Conservation (phyloP, 2,113 vertebrate genomes). For the Barbus barbus region DNA sequence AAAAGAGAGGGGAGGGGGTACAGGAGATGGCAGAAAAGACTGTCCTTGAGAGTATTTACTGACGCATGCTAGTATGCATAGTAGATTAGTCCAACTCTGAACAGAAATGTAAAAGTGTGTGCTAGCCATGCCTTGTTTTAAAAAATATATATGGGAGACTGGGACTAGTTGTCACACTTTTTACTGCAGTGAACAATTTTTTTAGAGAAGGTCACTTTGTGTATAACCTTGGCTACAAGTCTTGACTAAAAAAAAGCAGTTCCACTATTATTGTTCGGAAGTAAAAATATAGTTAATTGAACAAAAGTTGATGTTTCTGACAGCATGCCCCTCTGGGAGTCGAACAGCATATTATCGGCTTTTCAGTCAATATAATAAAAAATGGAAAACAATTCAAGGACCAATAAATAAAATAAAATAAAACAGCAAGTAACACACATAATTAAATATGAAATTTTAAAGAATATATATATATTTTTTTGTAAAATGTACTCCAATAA, state of each 20-base stretch:
- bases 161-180: not conserved
- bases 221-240: not conserved
- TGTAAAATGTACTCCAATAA: no score
- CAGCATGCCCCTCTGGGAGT: no score
- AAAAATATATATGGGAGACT: no score
- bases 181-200: not conserved
- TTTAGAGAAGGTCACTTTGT: not conserved
- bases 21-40: slow-evolving; percentile 62
- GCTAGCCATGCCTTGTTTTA: not conserved
- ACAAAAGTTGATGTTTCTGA: not conserved
- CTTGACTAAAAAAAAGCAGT: no score
- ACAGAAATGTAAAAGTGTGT: slow-evolving; percentile 12
- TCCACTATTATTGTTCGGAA: not conserved
- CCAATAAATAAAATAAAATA: no score
- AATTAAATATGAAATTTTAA: no score
- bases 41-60: slow-evolving; percentile 82
- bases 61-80: slow-evolving; percentile 38
- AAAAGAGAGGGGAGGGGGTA: not conserved
- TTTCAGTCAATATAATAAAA: no score
- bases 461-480: no score
- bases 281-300: not conserved
- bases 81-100: slow-evolving; percentile 31
- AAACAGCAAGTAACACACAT: no score
- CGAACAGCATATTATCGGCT: no score
- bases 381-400: no score